Percentiles rank a stretch among this genome's conserved stretches.
phyloP scores from a whole-genome alignment of 2,113 vertebrate genomes.

The Grantiella picta region DNA sequence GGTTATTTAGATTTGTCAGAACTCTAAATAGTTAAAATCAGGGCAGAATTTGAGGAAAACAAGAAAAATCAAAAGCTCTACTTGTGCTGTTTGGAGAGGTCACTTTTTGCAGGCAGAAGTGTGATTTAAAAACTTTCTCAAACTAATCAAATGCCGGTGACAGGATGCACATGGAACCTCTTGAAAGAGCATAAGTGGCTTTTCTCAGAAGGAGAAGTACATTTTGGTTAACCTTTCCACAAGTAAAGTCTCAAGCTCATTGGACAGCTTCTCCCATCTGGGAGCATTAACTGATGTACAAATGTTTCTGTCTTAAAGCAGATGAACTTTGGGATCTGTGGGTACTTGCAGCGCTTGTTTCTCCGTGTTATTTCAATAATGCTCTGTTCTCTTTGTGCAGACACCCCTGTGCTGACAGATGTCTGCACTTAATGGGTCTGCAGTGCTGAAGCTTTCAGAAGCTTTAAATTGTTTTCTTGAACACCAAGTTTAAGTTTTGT shows the following conservation, averaged over 20 bases:
- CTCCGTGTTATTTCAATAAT: neutral
- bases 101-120: neutral
- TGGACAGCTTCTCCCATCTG: neutral
- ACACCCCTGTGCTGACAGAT: neutral
- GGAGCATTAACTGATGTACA: neutral
- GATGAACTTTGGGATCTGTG: neutral
- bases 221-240: neutral
- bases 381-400: neutral
- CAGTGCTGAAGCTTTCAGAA: neutral
- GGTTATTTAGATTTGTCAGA: neutral
- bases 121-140: slow-evolving; percentile 1
- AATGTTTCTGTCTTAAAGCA: neutral
- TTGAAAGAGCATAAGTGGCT: slow-evolving; percentile 24
- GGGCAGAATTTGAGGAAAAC: slow-evolving; percentile 1
- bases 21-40: neutral
- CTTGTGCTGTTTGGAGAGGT: slow-evolving; percentile 34
- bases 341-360: neutral
- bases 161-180: neutral
- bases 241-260: neutral
- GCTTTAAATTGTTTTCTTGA: neutral
- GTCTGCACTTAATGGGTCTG: neutral
- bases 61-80: neutral
- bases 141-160: neutral
- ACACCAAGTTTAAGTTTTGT: neutral
- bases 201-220: slow-evolving; percentile 17